phyloP scores from a whole-genome alignment of 2,113 vertebrate genomes.

The Malurus alboscapulatus region DNA sequence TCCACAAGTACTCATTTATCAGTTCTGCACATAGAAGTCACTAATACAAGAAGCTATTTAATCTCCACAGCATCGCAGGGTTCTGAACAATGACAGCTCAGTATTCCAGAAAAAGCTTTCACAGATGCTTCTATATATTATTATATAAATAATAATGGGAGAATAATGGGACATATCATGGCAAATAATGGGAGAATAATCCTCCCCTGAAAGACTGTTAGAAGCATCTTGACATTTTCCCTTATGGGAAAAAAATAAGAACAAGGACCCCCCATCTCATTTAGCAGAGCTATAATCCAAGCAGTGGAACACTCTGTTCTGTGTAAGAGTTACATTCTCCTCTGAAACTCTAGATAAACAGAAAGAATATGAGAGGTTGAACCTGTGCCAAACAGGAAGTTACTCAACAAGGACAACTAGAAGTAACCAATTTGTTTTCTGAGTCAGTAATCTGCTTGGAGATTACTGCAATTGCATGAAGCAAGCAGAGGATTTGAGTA shows the following conservation, averaged over 20 bases:
- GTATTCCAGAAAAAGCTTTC: neutral
- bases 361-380: neutral
- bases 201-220: neutral
- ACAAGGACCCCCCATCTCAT: neutral
- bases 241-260: neutral
- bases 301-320: accelerated
- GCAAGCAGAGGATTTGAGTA: constrained; percentile 13
- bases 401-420: constrained; percentile 15
- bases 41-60: neutral
- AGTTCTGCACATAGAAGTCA: neutral
- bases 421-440: constrained; percentile 14
- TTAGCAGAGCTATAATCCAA: neutral
- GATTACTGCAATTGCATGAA: constrained; percentile 43
- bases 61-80: neutral
- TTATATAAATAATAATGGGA: neutral
- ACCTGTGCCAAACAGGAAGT: neutral
- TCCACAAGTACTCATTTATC: neutral
- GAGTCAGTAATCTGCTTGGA: constrained; percentile 56
- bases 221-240: neutral
- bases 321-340: neutral
- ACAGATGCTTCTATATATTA: neutral
- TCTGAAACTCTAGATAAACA: neutral
- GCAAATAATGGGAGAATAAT: neutral
- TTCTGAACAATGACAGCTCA: neutral
- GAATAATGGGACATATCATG: neutral